Evolutionary conservation across 2,113 vertebrate genomes (phyloP).

Genomic region (Xenus cinereus): DNA sequence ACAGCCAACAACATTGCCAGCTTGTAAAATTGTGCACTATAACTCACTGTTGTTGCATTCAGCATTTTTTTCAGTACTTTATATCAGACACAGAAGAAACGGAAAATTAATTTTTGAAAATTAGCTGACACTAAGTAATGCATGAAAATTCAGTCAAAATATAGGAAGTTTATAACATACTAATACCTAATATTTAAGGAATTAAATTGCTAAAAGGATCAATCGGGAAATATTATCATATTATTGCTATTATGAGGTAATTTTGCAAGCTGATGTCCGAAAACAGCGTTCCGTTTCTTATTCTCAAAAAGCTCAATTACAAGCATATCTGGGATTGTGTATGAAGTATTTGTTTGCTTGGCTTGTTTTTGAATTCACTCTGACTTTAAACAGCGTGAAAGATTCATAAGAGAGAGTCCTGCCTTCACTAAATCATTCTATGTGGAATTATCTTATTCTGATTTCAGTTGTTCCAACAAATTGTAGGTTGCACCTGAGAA

Average conservation of each 20-base stretch:
- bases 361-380: neutral
- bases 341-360: neutral
- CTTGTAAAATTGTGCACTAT: neutral
- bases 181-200: neutral
- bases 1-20: neutral
- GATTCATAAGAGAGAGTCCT: neutral
- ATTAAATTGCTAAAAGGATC: neutral
- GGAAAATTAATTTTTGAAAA: neutral
- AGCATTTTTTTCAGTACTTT: neutral
- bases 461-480: neutral
- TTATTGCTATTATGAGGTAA: neutral
- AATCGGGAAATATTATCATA: neutral
- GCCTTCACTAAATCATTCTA: neutral
- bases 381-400: neutral
- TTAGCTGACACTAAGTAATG: neutral
- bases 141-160: neutral
- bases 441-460: neutral
- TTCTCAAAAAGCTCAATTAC: neutral
- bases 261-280: neutral
- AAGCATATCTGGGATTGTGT: neutral
- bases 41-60: neutral
- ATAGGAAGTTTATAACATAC: neutral
- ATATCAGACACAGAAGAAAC: conserved; percentile 4
- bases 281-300: neutral
- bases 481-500: neutral